Percentiles rank a stretch among this genome's conserved stretches.
Conservation (phyloP, 1,140 invertebrate genomes). For the Lerema accius region DNA sequence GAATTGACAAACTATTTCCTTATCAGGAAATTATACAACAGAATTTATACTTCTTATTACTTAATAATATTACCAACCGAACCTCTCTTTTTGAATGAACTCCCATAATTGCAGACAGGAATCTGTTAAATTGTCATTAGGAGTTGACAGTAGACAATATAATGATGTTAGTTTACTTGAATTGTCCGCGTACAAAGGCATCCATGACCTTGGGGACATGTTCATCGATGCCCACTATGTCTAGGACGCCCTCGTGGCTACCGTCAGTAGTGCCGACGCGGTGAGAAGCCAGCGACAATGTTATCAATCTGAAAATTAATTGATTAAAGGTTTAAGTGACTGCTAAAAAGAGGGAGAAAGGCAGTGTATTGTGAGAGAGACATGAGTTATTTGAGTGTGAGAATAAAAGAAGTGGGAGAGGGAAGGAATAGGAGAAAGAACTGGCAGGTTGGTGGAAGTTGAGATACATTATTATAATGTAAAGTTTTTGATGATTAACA, state of each 20-base stretch:
- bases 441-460: too few relatives aligned
- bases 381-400: too few relatives aligned
- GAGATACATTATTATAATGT: too few relatives aligned
- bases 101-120: slow-evolving; percentile 7
- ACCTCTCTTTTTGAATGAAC: slow-evolving; percentile 7
- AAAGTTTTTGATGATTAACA: too few relatives aligned
- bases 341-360: too few relatives aligned
- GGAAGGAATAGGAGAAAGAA: too few relatives aligned
- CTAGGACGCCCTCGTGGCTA: slow-evolving; percentile 66
- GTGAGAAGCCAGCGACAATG: slow-evolving; percentile 69
- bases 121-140: slow-evolving; percentile 6
- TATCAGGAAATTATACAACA: not conserved
- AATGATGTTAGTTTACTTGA: slow-evolving; percentile 49
- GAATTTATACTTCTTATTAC: not conserved
- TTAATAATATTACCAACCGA: not conserved
- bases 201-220: slow-evolving; percentile 71
- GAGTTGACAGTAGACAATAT: slow-evolving; percentile 6
- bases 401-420: too few relatives aligned
- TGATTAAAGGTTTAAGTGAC: slow-evolving; percentile 6
- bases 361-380: too few relatives aligned
- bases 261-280: slow-evolving; percentile 65
- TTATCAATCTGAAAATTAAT: slow-evolving; percentile 57
- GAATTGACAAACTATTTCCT: not conserved
- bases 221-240: slow-evolving; percentile 72
- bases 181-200: slow-evolving; percentile 67